Evolutionary conservation across 2,113 vertebrate genomes (phyloP).

Genomic region (Cacatua alba): DNA sequence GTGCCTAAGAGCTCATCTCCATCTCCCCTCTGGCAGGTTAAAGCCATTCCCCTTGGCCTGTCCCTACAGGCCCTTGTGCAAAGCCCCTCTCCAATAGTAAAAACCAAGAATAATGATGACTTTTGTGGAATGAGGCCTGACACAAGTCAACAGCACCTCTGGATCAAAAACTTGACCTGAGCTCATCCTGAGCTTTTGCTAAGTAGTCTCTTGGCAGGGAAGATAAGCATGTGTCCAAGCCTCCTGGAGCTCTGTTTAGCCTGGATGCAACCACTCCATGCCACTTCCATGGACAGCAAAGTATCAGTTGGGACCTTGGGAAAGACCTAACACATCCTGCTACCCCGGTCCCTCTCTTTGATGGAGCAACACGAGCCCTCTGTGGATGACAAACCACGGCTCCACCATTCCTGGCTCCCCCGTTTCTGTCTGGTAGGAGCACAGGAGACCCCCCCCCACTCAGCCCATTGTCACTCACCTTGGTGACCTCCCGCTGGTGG

Average conservation of each 20-base stretch:
- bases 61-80: neutral
- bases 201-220: neutral
- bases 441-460: neutral
- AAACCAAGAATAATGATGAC: accelerated
- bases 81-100: neutral
- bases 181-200: neutral
- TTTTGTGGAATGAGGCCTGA: neutral
- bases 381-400: accelerated
- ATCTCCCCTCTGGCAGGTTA: neutral
- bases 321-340: neutral
- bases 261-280: neutral
- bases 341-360: neutral
- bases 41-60: neutral
- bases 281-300: neutral
- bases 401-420: neutral
- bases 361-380: accelerated
- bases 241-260: neutral
- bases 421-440: neutral
- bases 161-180: neutral
- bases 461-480: slow-evolving; percentile 75
- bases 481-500: slow-evolving; percentile 91
- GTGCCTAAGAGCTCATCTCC: neutral
- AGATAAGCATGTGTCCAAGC: neutral
- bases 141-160: neutral
- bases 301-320: neutral